Evolutionary conservation across 2,888 invertebrate genomes (phyloP).

Genomic region (Trimorus sp.): DNA sequence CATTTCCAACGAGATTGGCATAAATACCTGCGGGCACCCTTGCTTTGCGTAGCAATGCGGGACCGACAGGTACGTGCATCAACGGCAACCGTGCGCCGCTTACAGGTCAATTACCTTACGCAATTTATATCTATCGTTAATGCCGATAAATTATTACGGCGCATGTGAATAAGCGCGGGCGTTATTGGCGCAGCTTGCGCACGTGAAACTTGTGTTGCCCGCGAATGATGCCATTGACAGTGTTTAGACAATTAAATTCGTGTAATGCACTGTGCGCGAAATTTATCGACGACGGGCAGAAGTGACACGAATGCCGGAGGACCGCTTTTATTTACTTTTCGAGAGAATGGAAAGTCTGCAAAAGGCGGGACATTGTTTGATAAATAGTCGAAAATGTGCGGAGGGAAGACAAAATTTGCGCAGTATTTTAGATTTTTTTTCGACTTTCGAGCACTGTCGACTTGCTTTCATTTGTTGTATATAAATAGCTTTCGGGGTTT

Average conservation of each 20-base stretch:
- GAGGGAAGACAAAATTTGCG: too few relatives aligned
- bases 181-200: conserved; percentile 13
- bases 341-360: too few relatives aligned
- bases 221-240: conserved; percentile 23
- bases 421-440: too few relatives aligned
- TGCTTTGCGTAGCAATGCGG: conserved; percentile 68
- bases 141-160: conserved; percentile 33
- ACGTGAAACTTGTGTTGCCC: conserved; percentile 26
- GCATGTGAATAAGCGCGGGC: conserved; percentile 39
- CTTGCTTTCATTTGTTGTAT: too few relatives aligned
- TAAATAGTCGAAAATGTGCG: too few relatives aligned
- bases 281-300: not conserved
- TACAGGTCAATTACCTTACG: conserved; percentile 52
- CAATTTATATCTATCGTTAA: conserved; percentile 53
- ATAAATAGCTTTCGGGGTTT: too few relatives aligned
- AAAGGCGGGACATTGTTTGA: not conserved
- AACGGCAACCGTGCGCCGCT: conserved; percentile 65
- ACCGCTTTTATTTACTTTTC: too few relatives aligned
- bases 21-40: conserved; percentile 67
- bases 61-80: conserved; percentile 72
- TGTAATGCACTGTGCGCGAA: conserved; percentile 22
- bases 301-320: too few relatives aligned
- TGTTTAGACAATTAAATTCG: conserved; percentile 31
- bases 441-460: too few relatives aligned
- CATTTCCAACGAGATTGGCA: conserved; percentile 70